Evolutionary conservation across 2,888 invertebrate species (phyloP).

Genomic region (Lydus trimaculatus): DNA sequence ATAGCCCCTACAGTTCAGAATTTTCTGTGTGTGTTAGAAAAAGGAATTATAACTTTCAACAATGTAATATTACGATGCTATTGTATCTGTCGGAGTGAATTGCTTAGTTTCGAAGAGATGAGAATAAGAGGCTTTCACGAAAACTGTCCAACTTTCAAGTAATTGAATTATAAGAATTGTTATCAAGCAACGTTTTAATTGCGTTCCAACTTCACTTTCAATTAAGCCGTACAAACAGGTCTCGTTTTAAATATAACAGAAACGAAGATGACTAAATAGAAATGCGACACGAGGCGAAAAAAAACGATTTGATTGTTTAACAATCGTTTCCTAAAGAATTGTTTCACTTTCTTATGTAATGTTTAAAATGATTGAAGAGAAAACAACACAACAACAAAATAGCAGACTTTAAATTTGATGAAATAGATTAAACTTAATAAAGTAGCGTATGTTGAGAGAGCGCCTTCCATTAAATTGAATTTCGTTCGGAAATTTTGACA

Average conservation of each 20-base stretch:
- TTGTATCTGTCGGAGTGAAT: slow-evolving; percentile 33
- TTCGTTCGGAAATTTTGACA: neutral
- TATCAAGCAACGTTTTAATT: slow-evolving; percentile 34
- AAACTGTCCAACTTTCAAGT: slow-evolving; percentile 31
- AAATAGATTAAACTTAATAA: neutral
- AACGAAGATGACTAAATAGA: neutral
- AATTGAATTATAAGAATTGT: slow-evolving; percentile 34
- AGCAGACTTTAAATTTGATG: neutral
- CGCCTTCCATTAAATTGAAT: neutral
- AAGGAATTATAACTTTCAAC: slow-evolving; percentile 33
- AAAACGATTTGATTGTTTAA: neutral
- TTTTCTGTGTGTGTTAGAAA: neutral
- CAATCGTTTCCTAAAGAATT: neutral
- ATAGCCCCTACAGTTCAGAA: slow-evolving; percentile 28
- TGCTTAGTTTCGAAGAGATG: slow-evolving; percentile 23
- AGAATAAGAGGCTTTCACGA: slow-evolving; percentile 34
- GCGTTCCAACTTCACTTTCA: slow-evolving; percentile 33
- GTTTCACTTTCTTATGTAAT: neutral
- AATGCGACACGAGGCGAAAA: neutral
- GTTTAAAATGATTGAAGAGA: neutral
- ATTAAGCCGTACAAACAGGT: slow-evolving; percentile 25
- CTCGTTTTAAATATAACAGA: slow-evolving; percentile 8
- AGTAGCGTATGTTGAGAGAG: neutral
- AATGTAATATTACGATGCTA: slow-evolving; percentile 32
- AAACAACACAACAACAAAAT: neutral